phyloP scores from a whole-genome alignment of 2,113 vertebrate genomes.

The Cygnus atratus region DNA sequence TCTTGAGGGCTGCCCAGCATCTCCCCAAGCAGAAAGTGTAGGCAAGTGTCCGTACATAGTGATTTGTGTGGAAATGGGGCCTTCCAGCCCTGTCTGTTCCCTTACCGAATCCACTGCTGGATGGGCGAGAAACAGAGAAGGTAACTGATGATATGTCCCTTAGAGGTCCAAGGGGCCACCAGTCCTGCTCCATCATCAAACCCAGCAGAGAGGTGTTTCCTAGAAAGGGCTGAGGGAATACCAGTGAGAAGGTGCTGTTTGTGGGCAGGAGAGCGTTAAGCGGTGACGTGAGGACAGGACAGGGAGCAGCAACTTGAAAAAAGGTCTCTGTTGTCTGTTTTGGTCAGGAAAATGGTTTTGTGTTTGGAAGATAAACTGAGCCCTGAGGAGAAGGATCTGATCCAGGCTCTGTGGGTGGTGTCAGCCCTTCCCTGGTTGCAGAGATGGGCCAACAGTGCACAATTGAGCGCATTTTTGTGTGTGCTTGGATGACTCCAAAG shows the following conservation, averaged over 20 bases:
- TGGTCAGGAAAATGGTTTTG: not conserved
- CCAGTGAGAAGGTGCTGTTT: not conserved
- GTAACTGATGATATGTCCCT: not conserved
- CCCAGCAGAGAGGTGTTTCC: not conserved
- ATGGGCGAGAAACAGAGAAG: not conserved
- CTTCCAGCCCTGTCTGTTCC: not conserved
- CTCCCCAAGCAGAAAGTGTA: not conserved
- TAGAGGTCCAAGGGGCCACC: not conserved
- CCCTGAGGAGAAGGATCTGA: not conserved
- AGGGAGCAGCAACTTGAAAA: not conserved
- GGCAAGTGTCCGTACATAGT: not conserved
- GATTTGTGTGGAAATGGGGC: not conserved
- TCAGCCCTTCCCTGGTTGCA: not conserved
- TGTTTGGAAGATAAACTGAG: not conserved
- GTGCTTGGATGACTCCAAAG: not conserved
- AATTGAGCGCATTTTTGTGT: not conserved
- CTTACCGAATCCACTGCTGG: not conserved
- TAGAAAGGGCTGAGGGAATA: not conserved
- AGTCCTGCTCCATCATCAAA: not conserved
- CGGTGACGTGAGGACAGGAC: not conserved
- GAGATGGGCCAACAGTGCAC: not conserved
- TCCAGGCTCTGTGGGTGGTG: conserved; percentile 18
- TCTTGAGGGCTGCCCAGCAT: not conserved
- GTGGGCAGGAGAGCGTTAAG: not conserved
- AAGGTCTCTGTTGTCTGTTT: not conserved